Percentiles rank a stretch among this genome's conserved stretches.
Conservation (phyloP, 2,888 invertebrate genomes). For the Parthenolecanium corni region DNA sequence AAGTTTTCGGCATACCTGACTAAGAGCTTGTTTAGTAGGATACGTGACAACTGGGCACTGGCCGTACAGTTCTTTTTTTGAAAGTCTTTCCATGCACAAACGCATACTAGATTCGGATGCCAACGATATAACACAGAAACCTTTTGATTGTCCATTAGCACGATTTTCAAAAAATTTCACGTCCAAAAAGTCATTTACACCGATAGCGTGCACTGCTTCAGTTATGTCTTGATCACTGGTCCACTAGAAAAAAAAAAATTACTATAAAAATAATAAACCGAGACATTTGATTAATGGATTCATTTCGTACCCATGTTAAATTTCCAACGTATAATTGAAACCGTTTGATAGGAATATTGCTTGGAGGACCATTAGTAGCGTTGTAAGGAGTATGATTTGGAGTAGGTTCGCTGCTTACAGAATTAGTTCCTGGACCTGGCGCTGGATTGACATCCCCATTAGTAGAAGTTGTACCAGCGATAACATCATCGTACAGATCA, state of each 20-base stretch:
- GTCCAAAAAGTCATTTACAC: slow-evolving; percentile 87
- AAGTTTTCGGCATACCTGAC: slow-evolving; percentile 46
- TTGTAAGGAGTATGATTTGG: slow-evolving; percentile 35
- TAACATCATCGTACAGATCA: slow-evolving; percentile 91
- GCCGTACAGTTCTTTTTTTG: slow-evolving; percentile 92
- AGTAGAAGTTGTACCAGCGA: slow-evolving; percentile 48
- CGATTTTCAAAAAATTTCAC: slow-evolving; percentile 99
- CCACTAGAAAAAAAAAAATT: slow-evolving; percentile 57
- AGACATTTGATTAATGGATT: not conserved
- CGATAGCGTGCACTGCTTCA: slow-evolving; percentile 75
- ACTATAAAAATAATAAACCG: not conserved
- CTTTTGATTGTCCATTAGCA: slow-evolving; percentile 96
- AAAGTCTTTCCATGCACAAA: slow-evolving; percentile 79
- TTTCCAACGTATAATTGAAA: slow-evolving; percentile 95
- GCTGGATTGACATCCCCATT: slow-evolving; percentile 21
- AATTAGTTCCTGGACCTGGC: slow-evolving; percentile 4
- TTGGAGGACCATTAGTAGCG: slow-evolving; percentile 36
- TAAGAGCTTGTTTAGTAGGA: slow-evolving; percentile 80
- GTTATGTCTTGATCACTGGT: slow-evolving; percentile 94
- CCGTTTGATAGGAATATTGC: slow-evolving; percentile 55
- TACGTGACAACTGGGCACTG: slow-evolving; percentile 89
- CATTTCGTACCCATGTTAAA: slow-evolving; percentile 75
- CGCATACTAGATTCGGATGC: slow-evolving; percentile 85
- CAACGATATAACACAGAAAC: slow-evolving; percentile 90
- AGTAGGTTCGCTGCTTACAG: slow-evolving; percentile 36